Evolutionary conservation across 1,140 invertebrate species (phyloP).

Genomic region (Melipona quadrifasciata): DNA sequence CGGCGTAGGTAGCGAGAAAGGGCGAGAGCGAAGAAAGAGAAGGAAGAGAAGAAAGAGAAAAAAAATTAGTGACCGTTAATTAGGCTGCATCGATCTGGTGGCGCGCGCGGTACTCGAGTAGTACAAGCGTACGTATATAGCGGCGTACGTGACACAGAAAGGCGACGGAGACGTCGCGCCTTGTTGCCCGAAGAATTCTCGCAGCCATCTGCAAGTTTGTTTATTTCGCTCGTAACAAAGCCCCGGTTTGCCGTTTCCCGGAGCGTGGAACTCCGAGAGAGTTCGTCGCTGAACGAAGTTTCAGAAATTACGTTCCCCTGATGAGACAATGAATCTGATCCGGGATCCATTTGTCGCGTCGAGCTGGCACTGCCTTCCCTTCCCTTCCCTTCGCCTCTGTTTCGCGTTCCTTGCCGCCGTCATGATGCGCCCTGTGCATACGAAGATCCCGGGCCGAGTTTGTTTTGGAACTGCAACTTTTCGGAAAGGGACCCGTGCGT

Average conservation of each 20-base stretch:
- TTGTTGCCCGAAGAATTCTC: not conserved
- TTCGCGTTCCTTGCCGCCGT: too few species aligned
- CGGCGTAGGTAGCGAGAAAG: not conserved
- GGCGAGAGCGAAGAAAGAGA: too few species aligned
- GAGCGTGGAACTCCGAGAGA: not conserved
- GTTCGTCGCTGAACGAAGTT: not conserved
- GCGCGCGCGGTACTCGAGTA: slow-evolving; percentile 11
- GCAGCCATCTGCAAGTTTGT: slow-evolving; percentile 18
- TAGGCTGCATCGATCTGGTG: slow-evolving; percentile 35
- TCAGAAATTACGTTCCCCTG: not conserved
- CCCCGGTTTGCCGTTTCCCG: too few species aligned
- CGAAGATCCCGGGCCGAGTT: not conserved
- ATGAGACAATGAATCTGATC: slow-evolving; percentile 10
- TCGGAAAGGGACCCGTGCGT: not conserved
- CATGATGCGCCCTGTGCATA: too few species aligned
- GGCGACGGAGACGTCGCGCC: not conserved
- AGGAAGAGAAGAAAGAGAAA: not conserved
- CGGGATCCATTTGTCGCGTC: not conserved
- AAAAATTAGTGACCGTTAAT: slow-evolving; percentile 37
- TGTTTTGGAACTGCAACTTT: not conserved
- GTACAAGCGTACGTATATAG: slow-evolving; percentile 20
- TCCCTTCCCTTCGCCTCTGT: too few species aligned
- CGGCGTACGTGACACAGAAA: slow-evolving; percentile 39
- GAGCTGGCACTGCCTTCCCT: not conserved
- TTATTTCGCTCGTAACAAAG: not conserved